Conservation (phyloP, 2,797 vertebrate genomes). For the Choloepus didactylus region DNA sequence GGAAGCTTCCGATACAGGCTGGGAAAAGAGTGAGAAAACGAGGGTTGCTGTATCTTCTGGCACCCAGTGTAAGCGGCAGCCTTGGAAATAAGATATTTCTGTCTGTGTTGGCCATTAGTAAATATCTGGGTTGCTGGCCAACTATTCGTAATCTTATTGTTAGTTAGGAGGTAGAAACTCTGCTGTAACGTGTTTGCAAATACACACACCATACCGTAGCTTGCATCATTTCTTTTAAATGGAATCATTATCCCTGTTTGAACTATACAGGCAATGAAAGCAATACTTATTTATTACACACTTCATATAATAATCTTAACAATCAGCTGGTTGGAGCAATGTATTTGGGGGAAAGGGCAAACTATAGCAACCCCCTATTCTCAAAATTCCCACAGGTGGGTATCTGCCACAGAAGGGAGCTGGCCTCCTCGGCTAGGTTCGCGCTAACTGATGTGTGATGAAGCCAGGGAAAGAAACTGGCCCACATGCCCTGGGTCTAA, state of each 20-base stretch:
- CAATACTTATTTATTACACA: neutral
- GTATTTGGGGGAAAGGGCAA: neutral
- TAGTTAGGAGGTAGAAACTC: neutral
- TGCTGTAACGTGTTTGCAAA: slow-evolving; percentile 33
- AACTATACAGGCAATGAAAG: neutral
- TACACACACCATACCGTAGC: neutral
- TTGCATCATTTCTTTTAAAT: slow-evolving; percentile 27
- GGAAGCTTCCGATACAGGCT: neutral
- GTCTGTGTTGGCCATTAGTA: neutral
- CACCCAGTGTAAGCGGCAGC: neutral
- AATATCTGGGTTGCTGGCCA: neutral
- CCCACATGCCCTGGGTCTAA: neutral
- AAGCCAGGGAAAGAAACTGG: slow-evolving; percentile 42
- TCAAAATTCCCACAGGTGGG: neutral
- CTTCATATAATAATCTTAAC: neutral
- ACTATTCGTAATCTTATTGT: neutral
- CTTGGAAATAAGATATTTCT: neutral
- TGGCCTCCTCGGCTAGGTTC: neutral
- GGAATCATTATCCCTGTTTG: neutral
- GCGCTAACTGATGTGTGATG: neutral
- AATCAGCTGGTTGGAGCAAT: neutral
- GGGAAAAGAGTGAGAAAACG: neutral
- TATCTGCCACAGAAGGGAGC: neutral
- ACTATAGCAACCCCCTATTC: neutral
- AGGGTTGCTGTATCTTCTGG: neutral